Evolutionary conservation across 1,140 invertebrate genomes (phyloP), one percentile per base, ranked within the genome.

Genomic region (Lerema accius): DNA sequence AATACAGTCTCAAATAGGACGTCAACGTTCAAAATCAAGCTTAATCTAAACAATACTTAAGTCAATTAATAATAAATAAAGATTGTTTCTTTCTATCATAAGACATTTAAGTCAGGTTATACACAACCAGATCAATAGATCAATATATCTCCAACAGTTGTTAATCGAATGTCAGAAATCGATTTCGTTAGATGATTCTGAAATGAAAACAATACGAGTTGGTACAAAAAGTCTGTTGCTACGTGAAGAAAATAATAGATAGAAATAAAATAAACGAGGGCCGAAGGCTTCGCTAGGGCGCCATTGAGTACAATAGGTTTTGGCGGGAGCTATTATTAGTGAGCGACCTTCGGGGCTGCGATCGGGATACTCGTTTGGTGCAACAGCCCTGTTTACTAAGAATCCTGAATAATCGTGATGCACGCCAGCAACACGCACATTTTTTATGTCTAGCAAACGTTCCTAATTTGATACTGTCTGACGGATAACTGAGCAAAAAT

Each of bases 361-460:
- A 69, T 70, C 69, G 49, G 73, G 78, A 83, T 85, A 68, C 67
- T 73, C 53, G 67, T 59, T 69, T 65, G 68, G 65, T 71, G 70
- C 71, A 76, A 79, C 61, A 78, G 79, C 74, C 72, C 80, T 76
- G 83, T 83, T 78, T 87, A 85, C 83, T 68, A 73, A 84, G 82
- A 85, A 89, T 71, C 77, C 71, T 73, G 78, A 56, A 84, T 82
- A 85, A 89, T 71, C 78, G 72, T 73, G 78, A 56, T 77, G 61
- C 74, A 77, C 68, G 76, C 74, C 76, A 79, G 74, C 78, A 76
- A 70, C 77, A 78, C 78, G 76, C 78, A 74, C 74, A 76, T 84
- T 86, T 88, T 85, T 85, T 81, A 67, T 49, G 73, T 49, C 11
- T 37, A 43, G 48, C 42, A 26, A 46, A n/a, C 14, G 4, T 19